Percentiles rank a stretch among this genome's conserved stretches.
These are phyloP conservation scores for Agriopis leucophaearia DNA, from an alignment of 2,888 invertebrate species.

Conservation along the genomic window DNA sequence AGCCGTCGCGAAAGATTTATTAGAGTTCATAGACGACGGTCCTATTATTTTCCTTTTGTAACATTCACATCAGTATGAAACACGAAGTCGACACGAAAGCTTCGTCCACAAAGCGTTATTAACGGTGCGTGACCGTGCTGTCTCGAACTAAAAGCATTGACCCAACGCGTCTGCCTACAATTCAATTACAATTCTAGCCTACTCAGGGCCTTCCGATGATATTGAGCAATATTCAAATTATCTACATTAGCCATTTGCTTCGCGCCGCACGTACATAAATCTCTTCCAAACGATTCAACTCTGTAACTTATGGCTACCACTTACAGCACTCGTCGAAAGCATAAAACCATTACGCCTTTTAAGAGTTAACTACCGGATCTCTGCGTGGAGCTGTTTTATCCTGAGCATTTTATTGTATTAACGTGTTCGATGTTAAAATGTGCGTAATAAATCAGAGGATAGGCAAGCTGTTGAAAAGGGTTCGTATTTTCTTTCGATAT, in stretches of 20 bases:
- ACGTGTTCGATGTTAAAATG: slow-evolving; percentile 57
- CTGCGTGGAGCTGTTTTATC: slow-evolving; percentile 55
- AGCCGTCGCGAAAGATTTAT: slow-evolving; percentile 19
- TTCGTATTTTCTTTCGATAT: slow-evolving; percentile 51
- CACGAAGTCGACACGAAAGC: slow-evolving; percentile 50
- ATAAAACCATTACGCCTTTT: slow-evolving; percentile 53
- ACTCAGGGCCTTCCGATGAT: slow-evolving; percentile 23
- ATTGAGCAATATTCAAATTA: slow-evolving; percentile 39
- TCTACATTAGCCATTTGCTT: slow-evolving; percentile 36
- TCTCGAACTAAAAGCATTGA: slow-evolving; percentile 60
- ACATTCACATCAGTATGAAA: slow-evolving; percentile 34
- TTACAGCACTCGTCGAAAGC: slow-evolving; percentile 51
- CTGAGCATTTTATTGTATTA: slow-evolving; percentile 54
- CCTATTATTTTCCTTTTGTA: slow-evolving; percentile 27
- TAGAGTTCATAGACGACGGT: slow-evolving; percentile 27
- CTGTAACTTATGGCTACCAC: slow-evolving; percentile 44
- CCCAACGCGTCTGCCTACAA: slow-evolving; percentile 50
- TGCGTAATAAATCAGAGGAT: slow-evolving; percentile 53
- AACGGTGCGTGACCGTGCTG: slow-evolving; percentile 60
- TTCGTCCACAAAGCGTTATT: slow-evolving; percentile 58
- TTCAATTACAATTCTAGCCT: slow-evolving; percentile 45
- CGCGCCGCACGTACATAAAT: slow-evolving; percentile 41
- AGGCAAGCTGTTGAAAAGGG: slow-evolving; percentile 49
- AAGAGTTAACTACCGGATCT: slow-evolving; percentile 61
- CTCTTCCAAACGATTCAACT: slow-evolving; percentile 42